Percentiles rank a stretch among this genome's conserved stretches.
phyloP scores from a whole-genome alignment of 2,113 vertebrate species.

The Aegotheles bennettii region DNA sequence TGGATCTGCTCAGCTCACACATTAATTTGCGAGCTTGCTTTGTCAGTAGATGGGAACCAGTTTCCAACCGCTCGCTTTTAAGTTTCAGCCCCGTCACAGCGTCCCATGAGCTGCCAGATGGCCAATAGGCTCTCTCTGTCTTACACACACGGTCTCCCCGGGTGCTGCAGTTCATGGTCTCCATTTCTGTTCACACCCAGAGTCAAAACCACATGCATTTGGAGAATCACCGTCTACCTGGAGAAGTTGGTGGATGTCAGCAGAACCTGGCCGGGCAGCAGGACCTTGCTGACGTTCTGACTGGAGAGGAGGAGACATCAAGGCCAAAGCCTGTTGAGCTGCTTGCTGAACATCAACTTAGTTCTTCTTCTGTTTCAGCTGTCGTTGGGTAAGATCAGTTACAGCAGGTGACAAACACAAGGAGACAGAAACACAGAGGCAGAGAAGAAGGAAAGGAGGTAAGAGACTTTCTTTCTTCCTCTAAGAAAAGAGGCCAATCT shows the following conservation, averaged over 20 bases:
- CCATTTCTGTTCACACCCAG: not conserved
- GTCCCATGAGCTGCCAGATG: not conserved
- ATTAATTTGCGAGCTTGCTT: not conserved
- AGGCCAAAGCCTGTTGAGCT: not conserved
- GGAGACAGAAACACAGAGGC: not conserved
- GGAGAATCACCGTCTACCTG: not conserved
- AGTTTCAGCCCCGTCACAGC: not conserved
- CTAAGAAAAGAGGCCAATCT: not conserved
- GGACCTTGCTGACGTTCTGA: not conserved
- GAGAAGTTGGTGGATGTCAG: not conserved
- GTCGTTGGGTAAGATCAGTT: constrained; percentile 1
- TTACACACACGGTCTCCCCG: not conserved
- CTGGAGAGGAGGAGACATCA: constrained; percentile 43
- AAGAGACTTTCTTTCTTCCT: constrained; percentile 14
- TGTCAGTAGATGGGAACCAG: not conserved
- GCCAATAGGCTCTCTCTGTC: constrained; percentile 11
- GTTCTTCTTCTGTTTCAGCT: not conserved
- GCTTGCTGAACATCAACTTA: not conserved
- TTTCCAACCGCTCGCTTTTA: not conserved
- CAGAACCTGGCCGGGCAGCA: not conserved
- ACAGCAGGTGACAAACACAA: not conserved
- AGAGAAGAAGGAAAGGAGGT: not conserved
- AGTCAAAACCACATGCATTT: not conserved
- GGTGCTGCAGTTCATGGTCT: not conserved
- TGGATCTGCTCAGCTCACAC: not conserved